These are phyloP conservation scores for Drosophila eohydei DNA, from an alignment of 2,888 invertebrate species.

Conservation along the genomic window DNA sequence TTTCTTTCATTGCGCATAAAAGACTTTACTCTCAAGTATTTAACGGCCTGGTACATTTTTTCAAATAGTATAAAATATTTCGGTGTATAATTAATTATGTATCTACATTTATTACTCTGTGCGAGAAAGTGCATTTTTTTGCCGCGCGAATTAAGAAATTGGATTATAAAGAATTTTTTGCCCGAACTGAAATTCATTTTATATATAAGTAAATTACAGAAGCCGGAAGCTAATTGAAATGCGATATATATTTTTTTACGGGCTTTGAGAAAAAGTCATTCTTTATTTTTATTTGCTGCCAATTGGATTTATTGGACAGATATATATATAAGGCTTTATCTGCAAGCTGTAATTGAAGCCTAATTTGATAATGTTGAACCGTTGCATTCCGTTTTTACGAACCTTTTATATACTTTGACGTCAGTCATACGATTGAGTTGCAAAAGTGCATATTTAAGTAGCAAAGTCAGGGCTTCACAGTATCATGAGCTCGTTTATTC, in stretches of 20 bases:
- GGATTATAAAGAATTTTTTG: not conserved
- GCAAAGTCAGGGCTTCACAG: not conserved
- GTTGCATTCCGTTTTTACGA: not conserved
- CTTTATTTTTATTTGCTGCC: not conserved
- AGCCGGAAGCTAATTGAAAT: not conserved
- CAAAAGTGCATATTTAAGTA: not conserved
- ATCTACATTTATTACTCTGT: not conserved
- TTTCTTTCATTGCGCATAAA: not conserved
- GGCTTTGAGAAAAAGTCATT: not conserved
- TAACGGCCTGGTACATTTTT: not conserved
- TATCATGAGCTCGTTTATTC: not conserved
- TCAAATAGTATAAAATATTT: not conserved
- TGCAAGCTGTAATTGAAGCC: not conserved
- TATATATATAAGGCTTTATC: not conserved
- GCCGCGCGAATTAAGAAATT: not conserved
- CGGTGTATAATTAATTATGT: not conserved
- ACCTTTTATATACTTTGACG: not conserved
- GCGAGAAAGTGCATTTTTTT: not conserved
- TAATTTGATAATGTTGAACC: not conserved
- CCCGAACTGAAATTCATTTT: not conserved
- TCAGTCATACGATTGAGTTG: not conserved
- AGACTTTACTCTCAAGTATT: not conserved
- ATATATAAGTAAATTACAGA: conserved; percentile 2
- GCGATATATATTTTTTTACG: not conserved
- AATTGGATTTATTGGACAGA: not conserved